phyloP scores from a whole-genome alignment of 92 coral and sea anemone genomes.

The Epizoanthus scotinus region DNA sequence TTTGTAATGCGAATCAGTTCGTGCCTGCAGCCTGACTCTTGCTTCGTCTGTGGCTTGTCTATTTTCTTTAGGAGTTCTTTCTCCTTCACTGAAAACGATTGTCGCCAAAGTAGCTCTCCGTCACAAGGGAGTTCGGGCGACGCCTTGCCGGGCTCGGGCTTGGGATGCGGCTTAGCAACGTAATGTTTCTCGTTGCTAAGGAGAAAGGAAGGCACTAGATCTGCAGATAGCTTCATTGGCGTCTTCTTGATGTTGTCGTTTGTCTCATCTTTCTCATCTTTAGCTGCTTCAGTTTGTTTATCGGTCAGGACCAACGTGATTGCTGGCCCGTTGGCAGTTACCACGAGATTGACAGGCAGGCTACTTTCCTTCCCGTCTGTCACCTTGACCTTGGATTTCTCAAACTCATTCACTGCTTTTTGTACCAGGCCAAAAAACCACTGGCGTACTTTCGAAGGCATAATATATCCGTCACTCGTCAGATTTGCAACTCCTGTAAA shows the following conservation, averaged over 20 bases:
- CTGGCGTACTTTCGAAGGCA: slow-evolving; percentile 18
- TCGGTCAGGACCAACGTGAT: slow-evolving; percentile 66
- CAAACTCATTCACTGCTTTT: slow-evolving; percentile 27
- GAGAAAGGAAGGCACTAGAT: slow-evolving; percentile 55
- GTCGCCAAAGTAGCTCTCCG: slow-evolving; percentile 28
- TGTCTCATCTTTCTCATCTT: neutral
- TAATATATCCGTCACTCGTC: neutral
- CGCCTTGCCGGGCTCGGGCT: neutral
- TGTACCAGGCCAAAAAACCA: slow-evolving; percentile 36
- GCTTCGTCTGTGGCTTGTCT: slow-evolving; percentile 20
- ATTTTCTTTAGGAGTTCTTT: slow-evolving; percentile 27
- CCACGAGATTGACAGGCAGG: slow-evolving; percentile 46
- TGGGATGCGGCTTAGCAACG: slow-evolving; percentile 31
- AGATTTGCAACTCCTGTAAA: neutral
- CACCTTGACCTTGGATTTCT: neutral
- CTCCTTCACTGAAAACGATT: slow-evolving; percentile 33
- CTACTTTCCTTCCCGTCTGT: slow-evolving; percentile 1
- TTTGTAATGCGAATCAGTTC: slow-evolving; percentile 31
- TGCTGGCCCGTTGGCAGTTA: slow-evolving; percentile 78
- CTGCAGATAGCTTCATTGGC: slow-evolving; percentile 15
- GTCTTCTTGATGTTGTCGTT: neutral
- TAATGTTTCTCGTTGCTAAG: slow-evolving; percentile 34
- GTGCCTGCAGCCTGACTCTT: slow-evolving; percentile 33
- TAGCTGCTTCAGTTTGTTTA: slow-evolving; percentile 37
- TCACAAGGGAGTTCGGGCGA: neutral